phyloP scores from a whole-genome alignment of 2,797 vertebrate genomes.

The Carduelis carduelis region DNA sequence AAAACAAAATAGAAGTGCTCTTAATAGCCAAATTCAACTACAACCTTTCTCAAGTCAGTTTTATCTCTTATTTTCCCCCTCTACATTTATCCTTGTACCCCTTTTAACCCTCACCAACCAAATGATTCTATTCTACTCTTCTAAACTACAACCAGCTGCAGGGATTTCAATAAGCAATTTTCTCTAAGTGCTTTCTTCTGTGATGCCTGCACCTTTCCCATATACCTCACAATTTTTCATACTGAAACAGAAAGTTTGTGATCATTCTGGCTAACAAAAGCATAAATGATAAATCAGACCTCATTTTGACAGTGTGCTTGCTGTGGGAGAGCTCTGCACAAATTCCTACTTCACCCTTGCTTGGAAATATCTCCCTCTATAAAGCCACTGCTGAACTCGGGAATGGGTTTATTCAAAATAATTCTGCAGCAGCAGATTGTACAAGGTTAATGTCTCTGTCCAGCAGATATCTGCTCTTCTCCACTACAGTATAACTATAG shows the following conservation, averaged over 20 bases:
- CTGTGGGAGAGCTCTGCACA: too few relatives aligned
- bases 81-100: not conserved
- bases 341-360: not conserved
- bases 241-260: not conserved
- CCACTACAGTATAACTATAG: not conserved
- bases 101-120: not conserved
- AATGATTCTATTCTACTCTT: not conserved
- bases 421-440: not conserved
- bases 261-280: not conserved
- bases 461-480: not conserved
- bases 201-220: not conserved
- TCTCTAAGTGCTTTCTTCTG: not conserved
- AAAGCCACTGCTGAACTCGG: not conserved
- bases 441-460: not conserved
- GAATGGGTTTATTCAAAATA: not conserved
- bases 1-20: not conserved
- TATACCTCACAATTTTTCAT: not conserved
- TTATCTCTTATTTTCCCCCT: not conserved
- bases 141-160: not conserved
- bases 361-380: not conserved
- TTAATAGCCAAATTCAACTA: not conserved
- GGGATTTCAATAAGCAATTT: conserved; percentile 22
- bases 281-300: not conserved
- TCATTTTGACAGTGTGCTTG: not conserved
- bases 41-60: not conserved